phyloP scores from a whole-genome alignment of 2,113 vertebrate genomes.

The Pavo muticus region DNA sequence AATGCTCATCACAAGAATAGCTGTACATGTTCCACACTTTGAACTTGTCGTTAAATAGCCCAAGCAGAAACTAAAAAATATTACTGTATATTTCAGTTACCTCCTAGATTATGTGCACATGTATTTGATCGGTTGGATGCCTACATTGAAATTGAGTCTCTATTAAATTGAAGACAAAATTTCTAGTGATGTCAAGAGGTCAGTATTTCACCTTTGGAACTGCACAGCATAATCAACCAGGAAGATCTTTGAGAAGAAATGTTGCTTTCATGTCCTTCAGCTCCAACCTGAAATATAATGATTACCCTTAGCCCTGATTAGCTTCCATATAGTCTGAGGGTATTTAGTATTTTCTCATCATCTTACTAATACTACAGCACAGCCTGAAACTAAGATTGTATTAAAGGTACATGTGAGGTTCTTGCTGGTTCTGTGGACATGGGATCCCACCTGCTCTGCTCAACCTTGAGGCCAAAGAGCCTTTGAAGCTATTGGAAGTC shows the following conservation, averaged over 20 bases:
- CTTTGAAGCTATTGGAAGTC: neutral
- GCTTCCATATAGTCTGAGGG: neutral
- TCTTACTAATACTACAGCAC: neutral
- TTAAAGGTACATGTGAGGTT: rapidly evolving
- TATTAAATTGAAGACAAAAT: neutral
- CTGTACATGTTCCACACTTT: neutral
- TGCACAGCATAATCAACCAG: neutral
- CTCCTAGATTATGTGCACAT: neutral
- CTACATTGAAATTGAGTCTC: neutral
- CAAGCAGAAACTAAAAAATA: neutral
- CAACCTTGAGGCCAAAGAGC: neutral
- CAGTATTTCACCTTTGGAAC: neutral
- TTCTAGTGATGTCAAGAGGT: neutral
- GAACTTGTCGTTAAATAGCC: conserved; percentile 1
- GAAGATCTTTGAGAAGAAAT: neutral
- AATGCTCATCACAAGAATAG: neutral
- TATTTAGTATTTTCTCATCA: neutral
- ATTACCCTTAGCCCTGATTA: neutral
- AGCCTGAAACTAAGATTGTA: neutral
- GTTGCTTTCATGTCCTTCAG: neutral
- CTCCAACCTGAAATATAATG: neutral
- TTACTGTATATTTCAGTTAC: neutral
- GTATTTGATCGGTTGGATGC: neutral
- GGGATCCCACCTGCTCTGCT: neutral
- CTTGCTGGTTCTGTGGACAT: neutral